Percentiles rank a stretch among this genome's conserved stretches.
These are phyloP conservation scores for Eulemur albifrons DNA, from an alignment of 2,797 vertebrate species.

Conservation along the genomic window DNA sequence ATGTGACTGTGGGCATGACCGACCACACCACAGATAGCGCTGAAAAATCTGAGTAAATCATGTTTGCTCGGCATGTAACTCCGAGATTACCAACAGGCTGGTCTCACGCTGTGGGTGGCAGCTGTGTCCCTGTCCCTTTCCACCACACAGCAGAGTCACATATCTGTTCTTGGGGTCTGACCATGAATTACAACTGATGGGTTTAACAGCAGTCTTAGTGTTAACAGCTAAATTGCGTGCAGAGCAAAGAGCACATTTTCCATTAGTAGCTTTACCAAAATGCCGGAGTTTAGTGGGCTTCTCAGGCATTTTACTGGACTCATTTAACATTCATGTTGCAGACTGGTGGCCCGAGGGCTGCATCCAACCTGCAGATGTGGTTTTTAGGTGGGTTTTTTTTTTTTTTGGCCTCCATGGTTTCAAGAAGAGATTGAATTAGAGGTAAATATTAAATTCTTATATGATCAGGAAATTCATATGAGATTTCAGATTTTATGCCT, in stretches of 20 bases:
- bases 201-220: background rate
- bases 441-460: background rate
- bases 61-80: background rate
- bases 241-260: background rate
- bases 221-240: background rate
- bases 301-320: slow-evolving; percentile 15
- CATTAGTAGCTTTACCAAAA: background rate
- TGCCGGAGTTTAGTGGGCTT: background rate
- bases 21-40: background rate
- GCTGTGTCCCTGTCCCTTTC: background rate
- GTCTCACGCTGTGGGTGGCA: background rate
- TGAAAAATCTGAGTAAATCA: background rate
- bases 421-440: background rate
- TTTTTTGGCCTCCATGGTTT: background rate
- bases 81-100: background rate
- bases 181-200: background rate
- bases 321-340: background rate
- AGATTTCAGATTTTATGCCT: background rate
- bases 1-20: background rate
- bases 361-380: background rate
- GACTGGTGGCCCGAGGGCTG: background rate
- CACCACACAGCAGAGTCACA: background rate
- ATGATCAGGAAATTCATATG: background rate
- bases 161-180: background rate
- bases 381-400: background rate